Evolutionary conservation across 2,113 vertebrate genomes (phyloP).

Genomic region (Glaucomys volans): DNA sequence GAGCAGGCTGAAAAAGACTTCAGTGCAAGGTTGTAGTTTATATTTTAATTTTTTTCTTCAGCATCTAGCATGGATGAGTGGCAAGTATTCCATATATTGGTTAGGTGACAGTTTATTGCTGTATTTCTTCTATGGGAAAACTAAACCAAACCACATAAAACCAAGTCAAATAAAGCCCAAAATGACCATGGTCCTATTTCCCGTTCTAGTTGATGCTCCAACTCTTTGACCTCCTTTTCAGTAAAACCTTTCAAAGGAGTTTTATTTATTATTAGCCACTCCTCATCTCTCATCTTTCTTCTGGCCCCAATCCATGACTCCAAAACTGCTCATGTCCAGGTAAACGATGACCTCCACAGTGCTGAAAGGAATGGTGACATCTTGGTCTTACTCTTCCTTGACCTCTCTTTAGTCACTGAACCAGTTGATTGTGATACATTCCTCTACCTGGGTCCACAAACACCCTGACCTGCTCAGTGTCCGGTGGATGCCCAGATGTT

Average conservation of each 20-base stretch:
- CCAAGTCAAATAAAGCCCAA: background rate
- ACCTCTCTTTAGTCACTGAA: background rate
- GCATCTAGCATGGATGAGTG: too few relatives aligned
- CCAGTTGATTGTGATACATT: rapidly evolving
- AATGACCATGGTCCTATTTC: background rate
- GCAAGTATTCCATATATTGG: background rate
- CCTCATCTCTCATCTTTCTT: background rate
- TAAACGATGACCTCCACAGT: background rate
- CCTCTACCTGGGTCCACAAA: background rate
- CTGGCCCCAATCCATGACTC: background rate
- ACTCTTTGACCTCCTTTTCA: slow-evolving; percentile 23
- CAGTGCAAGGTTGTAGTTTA: background rate
- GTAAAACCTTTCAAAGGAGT: slow-evolving; percentile 25
- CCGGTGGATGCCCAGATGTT: background rate
- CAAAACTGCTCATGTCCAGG: background rate
- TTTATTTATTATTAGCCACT: background rate
- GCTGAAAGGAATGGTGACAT: background rate
- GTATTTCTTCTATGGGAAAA: background rate
- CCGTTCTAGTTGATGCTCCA: background rate
- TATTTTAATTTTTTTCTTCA: background rate
- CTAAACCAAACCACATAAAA: background rate
- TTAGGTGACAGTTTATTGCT: background rate
- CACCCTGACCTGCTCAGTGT: background rate
- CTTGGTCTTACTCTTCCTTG: background rate
- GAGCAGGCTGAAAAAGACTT: background rate